Evolutionary conservation across 92 coral and sea anemone species (phyloP).

Genomic region (Parazoanthus swiftii): DNA sequence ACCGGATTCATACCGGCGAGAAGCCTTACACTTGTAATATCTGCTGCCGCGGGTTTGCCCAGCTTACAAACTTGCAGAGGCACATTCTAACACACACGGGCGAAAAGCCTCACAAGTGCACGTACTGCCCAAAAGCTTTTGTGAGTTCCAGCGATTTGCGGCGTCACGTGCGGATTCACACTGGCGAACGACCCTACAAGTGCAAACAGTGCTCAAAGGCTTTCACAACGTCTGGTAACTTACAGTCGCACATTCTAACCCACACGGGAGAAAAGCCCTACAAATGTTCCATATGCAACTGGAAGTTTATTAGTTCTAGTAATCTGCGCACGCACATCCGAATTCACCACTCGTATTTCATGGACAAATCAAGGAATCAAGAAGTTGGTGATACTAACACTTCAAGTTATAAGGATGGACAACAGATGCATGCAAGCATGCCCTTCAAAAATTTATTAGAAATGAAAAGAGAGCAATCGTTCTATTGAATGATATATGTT

Average conservation of each 20-base stretch:
- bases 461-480: conserved; percentile 68
- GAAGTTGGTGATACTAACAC: conserved; percentile 6
- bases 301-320: conserved; percentile 99
- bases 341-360: conserved; percentile 86
- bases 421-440: conserved; percentile 69
- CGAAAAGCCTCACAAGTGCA: conserved; percentile 96
- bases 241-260: conserved; percentile 95
- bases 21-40: conserved; percentile 96
- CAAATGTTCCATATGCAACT: conserved; percentile 94
- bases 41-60: conserved; percentile 97
- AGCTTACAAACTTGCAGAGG: conserved; percentile 92
- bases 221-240: conserved; percentile 96
- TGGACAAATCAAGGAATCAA: conserved; percentile 64
- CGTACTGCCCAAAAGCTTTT: conserved; percentile 98
- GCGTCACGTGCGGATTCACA: conserved; percentile 95
- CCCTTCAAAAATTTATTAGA: conserved; percentile 77
- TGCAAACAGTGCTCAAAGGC: conserved; percentile 99
- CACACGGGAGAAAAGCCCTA: conserved; percentile 98
- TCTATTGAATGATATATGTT: conserved; percentile 51
- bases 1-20: conserved; percentile 96
- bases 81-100: conserved; percentile 98
- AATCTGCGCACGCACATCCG: conserved; percentile 97
- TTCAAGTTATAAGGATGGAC: conserved; percentile 48
- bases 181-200: conserved; percentile 96
- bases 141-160: conserved; percentile 98